These are phyloP conservation scores for Xanthia togata DNA, from an alignment of 2,888 invertebrate genomes.

Conservation along the genomic window DNA sequence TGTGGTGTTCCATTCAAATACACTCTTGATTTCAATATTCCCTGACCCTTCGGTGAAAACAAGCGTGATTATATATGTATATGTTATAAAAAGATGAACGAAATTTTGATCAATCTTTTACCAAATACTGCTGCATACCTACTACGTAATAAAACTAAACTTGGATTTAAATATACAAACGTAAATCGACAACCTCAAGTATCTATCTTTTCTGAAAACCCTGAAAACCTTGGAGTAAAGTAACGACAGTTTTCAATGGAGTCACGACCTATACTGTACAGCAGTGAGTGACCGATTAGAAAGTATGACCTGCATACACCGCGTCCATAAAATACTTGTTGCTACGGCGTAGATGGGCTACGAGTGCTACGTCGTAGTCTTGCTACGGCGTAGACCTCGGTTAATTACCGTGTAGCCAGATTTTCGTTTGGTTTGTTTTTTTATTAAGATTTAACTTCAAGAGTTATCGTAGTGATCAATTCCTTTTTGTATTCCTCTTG, in stretches of 20 bases:
- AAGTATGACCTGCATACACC: not conserved
- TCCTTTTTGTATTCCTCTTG: not conserved
- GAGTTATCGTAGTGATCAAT: not conserved
- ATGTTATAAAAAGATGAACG: too few relatives aligned
- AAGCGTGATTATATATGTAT: too few relatives aligned
- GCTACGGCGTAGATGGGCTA: not conserved
- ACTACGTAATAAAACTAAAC: too few relatives aligned
- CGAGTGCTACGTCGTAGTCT: slow-evolving; percentile 21
- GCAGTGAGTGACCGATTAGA: not conserved
- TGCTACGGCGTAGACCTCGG: slow-evolving; percentile 16
- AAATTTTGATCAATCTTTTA: too few relatives aligned
- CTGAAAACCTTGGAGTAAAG: not conserved
- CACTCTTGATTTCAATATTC: too few relatives aligned
- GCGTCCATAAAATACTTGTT: not conserved
- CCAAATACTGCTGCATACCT: too few relatives aligned
- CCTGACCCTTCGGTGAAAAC: too few relatives aligned
- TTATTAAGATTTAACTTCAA: too few relatives aligned
- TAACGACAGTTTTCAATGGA: too few relatives aligned
- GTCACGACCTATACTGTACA: not conserved
- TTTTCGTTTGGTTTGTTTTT: not conserved
- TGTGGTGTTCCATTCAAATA: too few relatives aligned
- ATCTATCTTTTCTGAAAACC: too few relatives aligned
- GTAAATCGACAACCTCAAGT: not conserved
- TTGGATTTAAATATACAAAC: too few relatives aligned
- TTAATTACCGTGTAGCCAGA: not conserved